Percentiles rank a stretch among this genome's conserved stretches.
Evolutionary conservation across 2,113 vertebrate species (phyloP).

Genomic region (Boulengeromyrus knoepffleri): DNA sequence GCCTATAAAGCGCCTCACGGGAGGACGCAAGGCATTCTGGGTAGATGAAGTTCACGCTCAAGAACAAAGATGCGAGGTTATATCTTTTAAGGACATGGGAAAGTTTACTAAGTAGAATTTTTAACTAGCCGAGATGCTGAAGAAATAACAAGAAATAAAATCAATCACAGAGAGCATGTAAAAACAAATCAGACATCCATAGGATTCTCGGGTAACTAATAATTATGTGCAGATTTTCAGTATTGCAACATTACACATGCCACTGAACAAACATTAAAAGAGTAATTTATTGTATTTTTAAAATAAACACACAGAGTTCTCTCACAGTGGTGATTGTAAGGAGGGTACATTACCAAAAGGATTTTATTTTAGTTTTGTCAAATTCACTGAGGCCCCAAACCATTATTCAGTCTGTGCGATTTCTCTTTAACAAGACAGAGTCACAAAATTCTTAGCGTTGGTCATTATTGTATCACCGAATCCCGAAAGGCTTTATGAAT

Average conservation of each 20-base stretch:
- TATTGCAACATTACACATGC: not conserved
- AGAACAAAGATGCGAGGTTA: not conserved
- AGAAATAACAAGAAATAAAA: not conserved
- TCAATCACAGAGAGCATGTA: not conserved
- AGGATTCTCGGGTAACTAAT: not conserved
- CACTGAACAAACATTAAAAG: not conserved
- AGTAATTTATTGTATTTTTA: not conserved
- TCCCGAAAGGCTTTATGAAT: not conserved
- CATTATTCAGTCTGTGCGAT: not conserved
- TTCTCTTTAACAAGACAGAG: not conserved
- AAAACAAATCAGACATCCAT: not conserved
- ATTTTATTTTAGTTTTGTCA: not conserved
- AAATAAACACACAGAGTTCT: not conserved
- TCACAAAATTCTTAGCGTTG: not conserved
- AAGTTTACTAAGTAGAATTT: not conserved
- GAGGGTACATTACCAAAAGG: not conserved
- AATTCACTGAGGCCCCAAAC: not conserved
- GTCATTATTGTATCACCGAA: not conserved
- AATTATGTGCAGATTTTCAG: not conserved
- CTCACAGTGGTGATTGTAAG: not conserved
- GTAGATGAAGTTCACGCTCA: not conserved
- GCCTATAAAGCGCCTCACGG: not conserved
- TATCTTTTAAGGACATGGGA: not conserved
- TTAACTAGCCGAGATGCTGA: not conserved
- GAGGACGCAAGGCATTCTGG: not conserved